Evolutionary conservation across 2,113 vertebrate genomes (phyloP).

Genomic region (Cinclus cinclus): DNA sequence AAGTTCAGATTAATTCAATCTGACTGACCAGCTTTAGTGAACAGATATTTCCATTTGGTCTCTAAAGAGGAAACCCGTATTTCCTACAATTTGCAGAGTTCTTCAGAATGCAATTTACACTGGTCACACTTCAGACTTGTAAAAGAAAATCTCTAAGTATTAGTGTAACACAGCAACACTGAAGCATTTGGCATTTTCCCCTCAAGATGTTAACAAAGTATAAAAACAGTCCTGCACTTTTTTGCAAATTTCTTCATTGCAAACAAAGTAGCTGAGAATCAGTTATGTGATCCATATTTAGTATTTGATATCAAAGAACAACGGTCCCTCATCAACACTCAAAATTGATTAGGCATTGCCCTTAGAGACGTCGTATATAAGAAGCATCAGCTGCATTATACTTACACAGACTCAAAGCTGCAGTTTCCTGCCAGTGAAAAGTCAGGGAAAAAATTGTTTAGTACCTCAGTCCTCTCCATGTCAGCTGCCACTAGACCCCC

Average conservation of each 20-base stretch:
- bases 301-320: neutral
- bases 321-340: neutral
- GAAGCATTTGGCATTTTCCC: neutral
- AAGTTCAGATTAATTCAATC: neutral
- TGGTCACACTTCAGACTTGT: neutral
- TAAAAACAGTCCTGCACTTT: neutral
- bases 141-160: neutral
- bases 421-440: neutral
- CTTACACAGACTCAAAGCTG: neutral
- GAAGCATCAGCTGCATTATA: neutral
- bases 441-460: neutral
- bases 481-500: neutral
- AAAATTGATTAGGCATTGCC: neutral
- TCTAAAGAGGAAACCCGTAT: neutral
- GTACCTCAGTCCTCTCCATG: neutral
- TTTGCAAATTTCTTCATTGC: neutral
- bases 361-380: neutral
- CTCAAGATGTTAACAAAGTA: neutral
- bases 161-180: neutral
- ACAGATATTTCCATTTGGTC: neutral
- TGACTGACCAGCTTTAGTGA: neutral
- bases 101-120: neutral
- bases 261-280: neutral
- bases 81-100: neutral
- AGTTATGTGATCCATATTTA: neutral